Conservation (phyloP, 2,797 vertebrate species). For the Danio choprae region DNA sequence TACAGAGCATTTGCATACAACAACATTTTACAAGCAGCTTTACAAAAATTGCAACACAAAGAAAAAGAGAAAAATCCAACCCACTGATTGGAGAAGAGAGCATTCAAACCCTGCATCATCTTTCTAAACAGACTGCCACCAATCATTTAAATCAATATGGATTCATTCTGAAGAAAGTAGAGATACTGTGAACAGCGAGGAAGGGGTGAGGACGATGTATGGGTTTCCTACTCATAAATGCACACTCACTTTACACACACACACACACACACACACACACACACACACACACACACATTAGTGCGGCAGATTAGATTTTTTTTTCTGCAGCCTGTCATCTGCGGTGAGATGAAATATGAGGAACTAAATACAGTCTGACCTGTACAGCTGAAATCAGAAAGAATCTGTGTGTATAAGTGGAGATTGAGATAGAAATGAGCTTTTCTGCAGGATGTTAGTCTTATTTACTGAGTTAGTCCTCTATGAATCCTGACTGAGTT, state of each 20-base stretch:
- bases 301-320: slow-evolving; percentile 18
- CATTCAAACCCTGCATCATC: not conserved
- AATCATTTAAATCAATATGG: slow-evolving; percentile 3
- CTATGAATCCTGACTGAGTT: not conserved
- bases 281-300: not conserved
- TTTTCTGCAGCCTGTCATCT: slow-evolving; percentile 34
- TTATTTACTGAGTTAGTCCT: not conserved
- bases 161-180: not conserved
- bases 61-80: not conserved
- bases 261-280: not conserved
- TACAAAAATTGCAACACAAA: not conserved
- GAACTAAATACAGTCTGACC: slow-evolving; percentile 34
- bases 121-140: not conserved
- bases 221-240: not conserved
- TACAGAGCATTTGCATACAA: not conserved
- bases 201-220: not conserved
- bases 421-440: slow-evolving; percentile 14
- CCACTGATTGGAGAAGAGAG: not conserved
- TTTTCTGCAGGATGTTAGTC: not conserved
- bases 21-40: not conserved
- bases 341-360: slow-evolving; percentile 42
- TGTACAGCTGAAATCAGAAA: slow-evolving; percentile 45
- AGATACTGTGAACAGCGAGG: not conserved
- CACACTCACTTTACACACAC: not conserved
- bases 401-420: not conserved